Evolutionary conservation across 2,797 vertebrate genomes (phyloP), one percentile per base, ranked within the genome.

Genomic region (Petrocephalus schoutedeni): DNA sequence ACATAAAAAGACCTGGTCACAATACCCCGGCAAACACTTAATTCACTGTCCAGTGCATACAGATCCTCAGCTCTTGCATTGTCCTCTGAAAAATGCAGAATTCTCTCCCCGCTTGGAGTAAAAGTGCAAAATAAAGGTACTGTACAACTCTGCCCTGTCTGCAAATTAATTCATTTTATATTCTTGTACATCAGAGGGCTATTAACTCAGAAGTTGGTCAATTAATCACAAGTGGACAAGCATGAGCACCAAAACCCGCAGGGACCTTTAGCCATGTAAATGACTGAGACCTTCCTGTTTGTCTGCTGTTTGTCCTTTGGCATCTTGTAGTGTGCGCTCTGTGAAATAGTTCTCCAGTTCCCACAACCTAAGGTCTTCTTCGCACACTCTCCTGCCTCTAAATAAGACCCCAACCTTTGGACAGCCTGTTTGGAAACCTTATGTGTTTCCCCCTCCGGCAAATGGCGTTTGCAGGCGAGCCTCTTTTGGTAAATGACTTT

Each of bases 161-260:
- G 85, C 58, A 84, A 45, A 87, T 89, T 28, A 86, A 74, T 85
- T 71, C 16, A 86, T 89, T 88, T 88, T 41, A 86, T 10, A 77
- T 89, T 87, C 49, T 32, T 67, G 21, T 67, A 82, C 36, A 36
- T 56, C 32, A 71, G 23, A 32, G 61, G 32, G 56, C 84, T 71
- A 54, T 51, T 36, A 49, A 85, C 82, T 57, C 51, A 86, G 23
- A 85, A 16, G 82, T 23, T 45, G 23, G 67, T 85, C 16, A 67
- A 14, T 57, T 85, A 56, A 74, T 86, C 49, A 32, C 36, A 51
- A 16, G 36, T 57, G 21, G 87, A 9, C 8, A 32, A 54, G 23
- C 36, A 21, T 4, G 9, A 57, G 71, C 82, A 28, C 61, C 21
- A 85, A 71, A 77, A 82, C 45, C 53, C n/a, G 54, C 86, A n/a